These are phyloP conservation scores for Pachyrhynchus sulphureomaculatus DNA, from an alignment of 1,140 invertebrate genomes.

Conservation along the genomic window DNA sequence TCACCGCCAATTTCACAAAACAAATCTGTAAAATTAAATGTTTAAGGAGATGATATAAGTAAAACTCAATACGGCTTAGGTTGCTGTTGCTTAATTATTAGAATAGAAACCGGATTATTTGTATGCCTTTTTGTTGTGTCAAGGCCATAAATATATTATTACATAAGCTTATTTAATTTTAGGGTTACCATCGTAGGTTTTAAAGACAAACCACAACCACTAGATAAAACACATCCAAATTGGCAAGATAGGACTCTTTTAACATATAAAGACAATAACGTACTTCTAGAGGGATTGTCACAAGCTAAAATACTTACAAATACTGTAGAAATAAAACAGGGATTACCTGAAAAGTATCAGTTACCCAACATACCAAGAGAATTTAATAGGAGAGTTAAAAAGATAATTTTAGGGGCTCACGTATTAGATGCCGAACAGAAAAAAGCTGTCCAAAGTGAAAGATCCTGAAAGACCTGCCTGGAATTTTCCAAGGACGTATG, in stretches of 20 bases:
- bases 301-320: constrained; percentile 79
- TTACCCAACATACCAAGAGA: constrained; percentile 50
- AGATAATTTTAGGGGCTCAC: constrained; percentile 67
- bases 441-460: constrained; percentile 71
- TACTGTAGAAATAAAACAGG: constrained; percentile 63
- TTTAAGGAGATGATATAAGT: too few species aligned
- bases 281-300: constrained; percentile 67
- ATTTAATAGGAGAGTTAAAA: constrained; percentile 59
- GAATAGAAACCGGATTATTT: too few species aligned
- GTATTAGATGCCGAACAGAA: constrained; percentile 78
- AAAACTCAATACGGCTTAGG: too few species aligned
- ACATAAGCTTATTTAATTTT: constrained; percentile 31
- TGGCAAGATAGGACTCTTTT: constrained; percentile 64
- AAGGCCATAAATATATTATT: too few species aligned
- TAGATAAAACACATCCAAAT: constrained; percentile 62
- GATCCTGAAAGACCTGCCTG: constrained; percentile 68
- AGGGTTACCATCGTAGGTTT: constrained; percentile 55
- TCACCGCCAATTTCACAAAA: too few species aligned
- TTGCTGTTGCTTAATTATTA: too few species aligned
- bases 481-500: constrained; percentile 69
- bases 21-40: too few species aligned
- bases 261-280: constrained; percentile 60
- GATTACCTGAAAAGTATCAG: constrained; percentile 61
- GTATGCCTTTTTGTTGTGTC: too few species aligned
- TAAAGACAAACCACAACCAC: constrained; percentile 44